phyloP scores from a whole-genome alignment of 2,113 vertebrate genomes.

The Vanacampus margaritifer region DNA sequence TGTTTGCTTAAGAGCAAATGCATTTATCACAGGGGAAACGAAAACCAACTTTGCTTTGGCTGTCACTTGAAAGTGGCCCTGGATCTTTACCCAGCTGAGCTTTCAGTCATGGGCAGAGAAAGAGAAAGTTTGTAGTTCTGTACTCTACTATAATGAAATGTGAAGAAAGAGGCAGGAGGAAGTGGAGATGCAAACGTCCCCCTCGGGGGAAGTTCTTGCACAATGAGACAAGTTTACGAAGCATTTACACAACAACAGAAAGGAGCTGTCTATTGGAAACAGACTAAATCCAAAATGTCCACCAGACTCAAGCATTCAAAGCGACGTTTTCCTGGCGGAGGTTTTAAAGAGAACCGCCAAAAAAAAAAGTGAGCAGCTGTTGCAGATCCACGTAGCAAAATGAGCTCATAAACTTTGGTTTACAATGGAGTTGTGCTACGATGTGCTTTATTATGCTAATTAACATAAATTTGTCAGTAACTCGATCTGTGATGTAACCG shows the following conservation, averaged over 20 bases:
- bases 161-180: neutral
- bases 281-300: constrained; percentile 30
- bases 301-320: neutral
- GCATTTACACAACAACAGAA: constrained; percentile 10
- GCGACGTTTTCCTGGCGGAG: neutral
- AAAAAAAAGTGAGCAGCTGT: neutral
- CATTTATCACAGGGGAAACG: too few relatives aligned
- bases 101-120: too few relatives aligned
- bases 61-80: too few relatives aligned
- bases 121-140: neutral
- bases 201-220: constrained; percentile 9
- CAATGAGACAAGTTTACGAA: constrained; percentile 34
- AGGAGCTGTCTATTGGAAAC: constrained; percentile 42
- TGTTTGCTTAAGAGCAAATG: too few relatives aligned
- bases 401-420: neutral
- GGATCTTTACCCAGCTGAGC: too few relatives aligned
- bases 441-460: neutral
- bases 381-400: neutral
- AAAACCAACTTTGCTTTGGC: too few relatives aligned
- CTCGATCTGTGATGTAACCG: neutral
- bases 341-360: neutral
- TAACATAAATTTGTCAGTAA: neutral
- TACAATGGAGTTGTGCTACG: neutral
- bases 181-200: constrained; percentile 4
- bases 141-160: neutral